phyloP scores from a whole-genome alignment of 2,888 invertebrate species.

The Kuschelorhynchus macadamiae region DNA sequence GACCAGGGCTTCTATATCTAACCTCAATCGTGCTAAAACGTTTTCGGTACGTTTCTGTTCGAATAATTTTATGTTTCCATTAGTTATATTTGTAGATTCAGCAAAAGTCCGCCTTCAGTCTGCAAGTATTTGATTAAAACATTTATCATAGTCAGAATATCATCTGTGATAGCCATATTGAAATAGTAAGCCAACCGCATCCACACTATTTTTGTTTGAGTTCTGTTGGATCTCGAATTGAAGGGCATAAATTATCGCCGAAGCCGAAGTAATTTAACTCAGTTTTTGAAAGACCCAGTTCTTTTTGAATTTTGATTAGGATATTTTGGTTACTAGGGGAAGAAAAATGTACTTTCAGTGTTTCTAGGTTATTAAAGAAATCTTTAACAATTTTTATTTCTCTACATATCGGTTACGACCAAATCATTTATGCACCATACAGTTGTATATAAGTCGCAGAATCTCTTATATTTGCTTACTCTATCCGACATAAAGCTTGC shows the following conservation, averaged over 20 bases:
- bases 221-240: not conserved
- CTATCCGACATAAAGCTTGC: too few relatives aligned
- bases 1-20: slow-evolving; percentile 10
- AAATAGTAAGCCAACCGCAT: slow-evolving; percentile 1
- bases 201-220: slow-evolving; percentile 3
- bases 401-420: not conserved
- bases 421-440: not conserved
- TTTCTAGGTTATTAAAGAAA: not conserved
- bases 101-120: slow-evolving; percentile 14
- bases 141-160: slow-evolving; percentile 11
- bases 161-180: not conserved
- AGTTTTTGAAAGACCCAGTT: not conserved
- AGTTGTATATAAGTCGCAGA: not conserved
- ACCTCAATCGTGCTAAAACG: slow-evolving; percentile 4
- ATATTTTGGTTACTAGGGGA: not conserved
- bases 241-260: slow-evolving; percentile 3
- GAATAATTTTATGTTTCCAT: slow-evolving; percentile 17
- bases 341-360: not conserved
- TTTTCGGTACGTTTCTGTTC: slow-evolving; percentile 21
- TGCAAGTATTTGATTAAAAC: slow-evolving; percentile 26
- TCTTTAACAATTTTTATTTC: not conserved
- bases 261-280: slow-evolving; percentile 3
- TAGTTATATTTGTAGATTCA: slow-evolving; percentile 22
- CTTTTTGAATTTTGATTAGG: slow-evolving; percentile 12
- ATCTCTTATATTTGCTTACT: too few relatives aligned